phyloP scores from a whole-genome alignment of 2,797 vertebrate species.

The Capromys pilorides region DNA sequence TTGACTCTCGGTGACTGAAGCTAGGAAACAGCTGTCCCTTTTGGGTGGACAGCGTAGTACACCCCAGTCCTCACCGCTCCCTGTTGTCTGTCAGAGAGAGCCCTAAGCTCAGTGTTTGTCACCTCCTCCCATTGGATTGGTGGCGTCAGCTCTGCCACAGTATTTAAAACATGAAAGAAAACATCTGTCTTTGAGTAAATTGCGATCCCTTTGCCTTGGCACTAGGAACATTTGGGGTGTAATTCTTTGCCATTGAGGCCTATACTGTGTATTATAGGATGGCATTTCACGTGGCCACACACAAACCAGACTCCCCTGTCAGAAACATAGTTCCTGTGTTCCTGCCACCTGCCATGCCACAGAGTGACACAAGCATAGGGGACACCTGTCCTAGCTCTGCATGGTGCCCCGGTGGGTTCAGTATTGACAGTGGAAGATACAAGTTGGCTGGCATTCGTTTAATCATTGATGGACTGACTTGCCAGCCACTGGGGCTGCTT shows the following conservation, averaged over 20 bases:
- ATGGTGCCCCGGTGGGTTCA: background rate
- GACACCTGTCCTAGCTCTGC: background rate
- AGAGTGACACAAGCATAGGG: background rate
- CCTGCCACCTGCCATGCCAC: background rate
- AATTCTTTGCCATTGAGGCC: background rate
- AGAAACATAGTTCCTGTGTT: background rate
- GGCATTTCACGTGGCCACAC: background rate
- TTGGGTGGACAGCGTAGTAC: background rate
- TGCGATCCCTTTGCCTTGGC: background rate
- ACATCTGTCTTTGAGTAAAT: background rate
- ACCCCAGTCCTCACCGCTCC: background rate
- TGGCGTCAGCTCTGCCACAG: background rate
- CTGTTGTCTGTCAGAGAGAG: accelerated
- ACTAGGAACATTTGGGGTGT: background rate
- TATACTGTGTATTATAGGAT: background rate
- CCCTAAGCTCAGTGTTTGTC: background rate
- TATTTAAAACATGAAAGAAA: background rate
- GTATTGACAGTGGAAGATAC: background rate
- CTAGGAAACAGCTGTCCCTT: background rate
- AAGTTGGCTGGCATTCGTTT: conserved; percentile 6
- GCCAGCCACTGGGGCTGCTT: background rate
- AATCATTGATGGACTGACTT: background rate
- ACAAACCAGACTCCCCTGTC: accelerated
- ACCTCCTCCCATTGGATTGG: background rate
- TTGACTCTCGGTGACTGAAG: background rate